These are phyloP conservation scores for Lordiphosa andalusiaca DNA, from an alignment of 2,888 invertebrate species.

Conservation along the genomic window DNA sequence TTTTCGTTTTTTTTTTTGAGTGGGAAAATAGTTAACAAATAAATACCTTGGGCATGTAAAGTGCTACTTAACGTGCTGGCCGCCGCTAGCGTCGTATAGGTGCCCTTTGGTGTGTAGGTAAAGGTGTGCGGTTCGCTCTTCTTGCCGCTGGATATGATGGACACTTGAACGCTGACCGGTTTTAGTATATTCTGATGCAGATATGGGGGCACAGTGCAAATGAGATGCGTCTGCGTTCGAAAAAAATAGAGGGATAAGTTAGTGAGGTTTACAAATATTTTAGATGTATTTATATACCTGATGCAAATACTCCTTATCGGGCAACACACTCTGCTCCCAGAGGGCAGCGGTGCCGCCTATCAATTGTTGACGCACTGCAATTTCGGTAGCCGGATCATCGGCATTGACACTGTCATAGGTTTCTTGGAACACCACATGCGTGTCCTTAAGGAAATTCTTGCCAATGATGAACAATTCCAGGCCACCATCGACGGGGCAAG, in stretches of 20 bases:
- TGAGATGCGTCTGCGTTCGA: slow-evolving; percentile 87
- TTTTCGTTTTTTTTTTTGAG: too few species aligned
- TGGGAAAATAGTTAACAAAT: slow-evolving; percentile 62
- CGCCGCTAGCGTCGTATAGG: slow-evolving; percentile 76
- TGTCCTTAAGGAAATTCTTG: slow-evolving; percentile 95
- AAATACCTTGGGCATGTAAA: slow-evolving; percentile 80
- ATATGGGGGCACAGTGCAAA: slow-evolving; percentile 92
- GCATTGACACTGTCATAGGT: slow-evolving; percentile 71
- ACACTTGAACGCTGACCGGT: slow-evolving; percentile 87
- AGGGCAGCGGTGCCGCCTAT: slow-evolving; percentile 80
- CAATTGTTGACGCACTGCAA: slow-evolving; percentile 77
- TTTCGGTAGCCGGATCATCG: slow-evolving; percentile 61
- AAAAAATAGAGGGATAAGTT: slow-evolving; percentile 27
- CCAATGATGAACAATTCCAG: slow-evolving; percentile 92
- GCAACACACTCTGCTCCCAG: slow-evolving; percentile 91
- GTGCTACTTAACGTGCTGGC: slow-evolving; percentile 78
- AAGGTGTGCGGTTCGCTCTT: slow-evolving; percentile 92
- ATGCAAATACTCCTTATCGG: slow-evolving; percentile 93
- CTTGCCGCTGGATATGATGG: slow-evolving; percentile 91
- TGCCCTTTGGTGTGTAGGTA: slow-evolving; percentile 86
- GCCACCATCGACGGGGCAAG: slow-evolving; percentile 90
- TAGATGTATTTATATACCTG: slow-evolving; percentile 81
- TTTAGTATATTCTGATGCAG: slow-evolving; percentile 84
- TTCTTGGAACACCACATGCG: slow-evolving; percentile 87
- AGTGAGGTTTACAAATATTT: background rate